Evolutionary conservation across 1,140 invertebrate species (phyloP).

Genomic region (Coelopa frigida): DNA sequence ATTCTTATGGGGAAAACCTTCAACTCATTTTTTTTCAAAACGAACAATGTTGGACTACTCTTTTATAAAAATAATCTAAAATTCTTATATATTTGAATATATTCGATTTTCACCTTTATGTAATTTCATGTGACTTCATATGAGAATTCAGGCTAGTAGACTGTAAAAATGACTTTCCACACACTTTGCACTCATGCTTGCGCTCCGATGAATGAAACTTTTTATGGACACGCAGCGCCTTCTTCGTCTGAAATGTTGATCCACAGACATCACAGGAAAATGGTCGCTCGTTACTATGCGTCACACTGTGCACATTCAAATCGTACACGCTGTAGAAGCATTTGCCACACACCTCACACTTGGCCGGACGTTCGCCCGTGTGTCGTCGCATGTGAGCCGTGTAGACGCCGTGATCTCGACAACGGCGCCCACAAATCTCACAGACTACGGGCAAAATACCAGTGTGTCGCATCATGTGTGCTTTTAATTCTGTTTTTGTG

Average conservation of each 20-base stretch:
- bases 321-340: slow-evolving; percentile 24
- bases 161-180: slow-evolving; percentile 6
- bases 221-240: slow-evolving; percentile 17
- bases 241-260: slow-evolving; percentile 33
- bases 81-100: neutral
- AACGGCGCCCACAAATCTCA: slow-evolving; percentile 30
- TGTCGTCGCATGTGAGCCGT: slow-evolving; percentile 63
- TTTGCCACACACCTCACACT: slow-evolving; percentile 7
- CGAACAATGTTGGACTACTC: neutral
- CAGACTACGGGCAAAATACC: slow-evolving; percentile 34
- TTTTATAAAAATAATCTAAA: neutral
- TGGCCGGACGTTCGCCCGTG: slow-evolving; percentile 67
- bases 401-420: slow-evolving; percentile 43
- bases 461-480: slow-evolving; percentile 34
- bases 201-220: neutral
- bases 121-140: slow-evolving; percentile 44
- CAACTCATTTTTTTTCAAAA: neutral
- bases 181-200: slow-evolving; percentile 3
- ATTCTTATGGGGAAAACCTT: neutral
- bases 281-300: slow-evolving; percentile 47
- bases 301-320: slow-evolving; percentile 41
- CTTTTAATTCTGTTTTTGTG: slow-evolving; percentile 29
- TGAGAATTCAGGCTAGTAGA: slow-evolving; percentile 46
- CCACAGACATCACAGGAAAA: slow-evolving; percentile 49
- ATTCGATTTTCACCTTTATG: neutral